Conservation (phyloP, 92 coral and sea anemone species). For the Heteractis magnifica region DNA sequence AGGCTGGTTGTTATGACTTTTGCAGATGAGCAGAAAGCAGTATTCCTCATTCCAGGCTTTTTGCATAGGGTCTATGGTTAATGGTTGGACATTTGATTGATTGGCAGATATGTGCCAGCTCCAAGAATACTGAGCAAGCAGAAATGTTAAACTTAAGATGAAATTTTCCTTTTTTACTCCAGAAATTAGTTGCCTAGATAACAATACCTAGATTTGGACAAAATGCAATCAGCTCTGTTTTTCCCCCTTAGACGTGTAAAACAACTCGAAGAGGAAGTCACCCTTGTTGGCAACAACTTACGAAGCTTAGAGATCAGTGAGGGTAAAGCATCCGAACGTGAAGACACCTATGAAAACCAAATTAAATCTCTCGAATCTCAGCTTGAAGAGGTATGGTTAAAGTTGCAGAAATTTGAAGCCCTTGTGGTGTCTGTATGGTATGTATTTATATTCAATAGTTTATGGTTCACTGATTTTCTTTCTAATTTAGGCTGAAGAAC, state of each 20-base stretch:
- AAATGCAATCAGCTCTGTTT: background rate
- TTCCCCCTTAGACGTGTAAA: constrained; percentile 69
- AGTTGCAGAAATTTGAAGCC: background rate
- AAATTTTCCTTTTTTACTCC: too few relatives aligned
- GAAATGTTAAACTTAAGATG: too few relatives aligned
- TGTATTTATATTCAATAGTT: background rate
- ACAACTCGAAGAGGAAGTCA: constrained; percentile 91
- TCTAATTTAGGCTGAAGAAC: constrained; percentile 71
- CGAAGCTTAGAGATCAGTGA: constrained; percentile 95
- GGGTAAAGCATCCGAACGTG: constrained; percentile 77
- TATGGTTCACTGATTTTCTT: background rate
- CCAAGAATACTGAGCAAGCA: background rate
- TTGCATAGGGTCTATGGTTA: too few relatives aligned
- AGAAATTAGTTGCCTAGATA: too few relatives aligned
- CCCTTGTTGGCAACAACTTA: constrained; percentile 92
- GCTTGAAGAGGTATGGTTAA: constrained; percentile 54
- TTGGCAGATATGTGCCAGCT: background rate
- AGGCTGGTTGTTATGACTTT: too few relatives aligned
- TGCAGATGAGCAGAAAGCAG: too few relatives aligned
- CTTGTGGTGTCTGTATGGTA: background rate
- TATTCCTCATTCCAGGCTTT: too few relatives aligned
- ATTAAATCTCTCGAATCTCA: constrained; percentile 40
- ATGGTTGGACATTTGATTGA: background rate
- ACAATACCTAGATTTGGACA: background rate
- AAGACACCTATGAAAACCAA: constrained; percentile 63